Evolutionary conservation across 2,888 invertebrate genomes (phyloP), one percentile per base, ranked within the genome.

Genomic region (Nudaria mundana): DNA sequence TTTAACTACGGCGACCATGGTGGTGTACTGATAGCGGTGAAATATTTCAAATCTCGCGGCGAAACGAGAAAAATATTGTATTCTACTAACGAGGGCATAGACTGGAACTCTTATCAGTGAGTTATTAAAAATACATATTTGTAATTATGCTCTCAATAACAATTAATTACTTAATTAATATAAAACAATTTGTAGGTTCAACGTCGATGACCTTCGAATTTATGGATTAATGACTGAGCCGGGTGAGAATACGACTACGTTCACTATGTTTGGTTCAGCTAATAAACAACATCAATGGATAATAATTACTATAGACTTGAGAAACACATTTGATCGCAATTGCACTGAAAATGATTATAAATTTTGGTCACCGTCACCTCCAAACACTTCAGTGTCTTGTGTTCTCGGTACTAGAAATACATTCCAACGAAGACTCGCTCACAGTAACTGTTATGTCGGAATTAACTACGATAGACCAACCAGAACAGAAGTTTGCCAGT

Each of bases 201-300:
- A 92, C 56, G 91, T 91, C 16, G 91, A 93, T 44, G 93, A 94
- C 71, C 90, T 97, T 8, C 90, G 93, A 37, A 92, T 97, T n/a
- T 96, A 97, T 72, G 97, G 97, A 5, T 79, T 97, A 11, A 95
- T 97, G 93, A 97, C 97, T 0, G 97, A 97, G 69, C 97, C 97
- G 0, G 97, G 97, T n/a, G 96, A 97, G 75, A 97, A 96, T 68
- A 96, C 97, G 0, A 96, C 97, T 0, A 92, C 95, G 0, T 97
- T 98, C 68, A 97, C 97, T 0, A 92, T 98, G 90, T 98, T 97
- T 76, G 97, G 97, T 0, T 97, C 97, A 0, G 91, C 92, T 26
- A 91, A 91, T 10, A 91, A 92, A 2, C 91, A 92, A 41, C 97
- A 97, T 71, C 93, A 94, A 51, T 98, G 97, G 97, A 90, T 95